Evolutionary conservation across 2,797 vertebrate genomes (phyloP), one percentile per base, ranked within the genome.

Genomic region (Macroramphosus scolopax): DNA sequence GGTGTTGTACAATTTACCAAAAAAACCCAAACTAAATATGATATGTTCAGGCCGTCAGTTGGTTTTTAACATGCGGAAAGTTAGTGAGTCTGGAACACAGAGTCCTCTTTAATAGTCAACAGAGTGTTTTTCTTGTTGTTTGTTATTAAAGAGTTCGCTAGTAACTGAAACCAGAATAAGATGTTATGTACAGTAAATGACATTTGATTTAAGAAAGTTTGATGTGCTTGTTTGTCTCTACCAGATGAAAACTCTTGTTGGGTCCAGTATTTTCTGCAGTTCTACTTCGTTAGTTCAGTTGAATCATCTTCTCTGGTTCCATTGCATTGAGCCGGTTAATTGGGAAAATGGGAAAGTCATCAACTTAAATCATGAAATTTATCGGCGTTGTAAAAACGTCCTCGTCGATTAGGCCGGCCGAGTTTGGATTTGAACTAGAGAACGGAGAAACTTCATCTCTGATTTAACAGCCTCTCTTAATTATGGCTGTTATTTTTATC

Each of bases 401-500:
- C 42, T 54, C 3, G n/a, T 65, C 33, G 50, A 35, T 75, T 35
- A 51, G 10, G 12, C 18, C 40, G 32, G 17, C 62, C 44, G 47
- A 66, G 63, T 76, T 73, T 61, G 43, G 54, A 70, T 77, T 77
- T 61, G 17, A 25, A 36, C 16, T 55, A 6, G 16, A 60, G 61
- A 73, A 66, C 49, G 63, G 53, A 70, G 48, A 54, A 62, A 33
- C 20, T 3, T 22, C 3, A 3, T 17, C 37, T 55, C 25, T 46
- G 25, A 52, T 68, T 64, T 60, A 37, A 14, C 30, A 35, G 14
- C 38, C 18, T 10, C 48, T 68, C 50, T 77, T 75, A 78, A 79
- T 80, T 80, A 58, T 16, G 9, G 44, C 61, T 72, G 68, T 77
- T 83, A 64, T 77, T 84, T 83, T 75, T 80, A 72, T 77, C 77